A percentile compares a stretch with the other conserved stretches of the same genome.
These are phyloP conservation scores for Apolygus lucorum DNA, from an alignment of 1,140 invertebrate species.

Conservation along the genomic window DNA sequence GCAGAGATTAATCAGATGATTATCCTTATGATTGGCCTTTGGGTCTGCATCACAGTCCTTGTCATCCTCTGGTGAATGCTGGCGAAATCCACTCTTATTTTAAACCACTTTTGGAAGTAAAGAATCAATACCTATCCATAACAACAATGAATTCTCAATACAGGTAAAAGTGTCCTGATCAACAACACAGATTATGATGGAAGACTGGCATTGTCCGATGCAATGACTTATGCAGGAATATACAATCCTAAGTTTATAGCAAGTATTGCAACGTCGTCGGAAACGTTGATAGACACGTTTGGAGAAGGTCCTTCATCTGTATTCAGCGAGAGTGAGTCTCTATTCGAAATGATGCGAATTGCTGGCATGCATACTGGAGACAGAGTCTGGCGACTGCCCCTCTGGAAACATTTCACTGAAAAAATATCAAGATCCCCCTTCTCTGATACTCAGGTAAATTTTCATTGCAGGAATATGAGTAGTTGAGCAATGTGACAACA, in stretches of 20 bases:
- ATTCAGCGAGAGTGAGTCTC: constrained; percentile 46
- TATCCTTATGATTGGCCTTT: too few relatives aligned
- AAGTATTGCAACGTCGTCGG: constrained; percentile 47
- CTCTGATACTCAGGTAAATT: constrained; percentile 9
- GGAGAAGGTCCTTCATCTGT: constrained; percentile 56
- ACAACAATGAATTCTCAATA: too few relatives aligned
- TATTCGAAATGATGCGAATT: constrained; percentile 33
- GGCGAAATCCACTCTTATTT: too few relatives aligned
- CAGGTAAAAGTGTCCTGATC: constrained; percentile 49
- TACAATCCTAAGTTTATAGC: constrained; percentile 47
- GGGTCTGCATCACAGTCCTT: too few relatives aligned
- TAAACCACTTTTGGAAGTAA: too few relatives aligned
- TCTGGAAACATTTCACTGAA: constrained; percentile 44
- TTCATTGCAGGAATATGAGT: too few relatives aligned
- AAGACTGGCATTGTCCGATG: constrained; percentile 52
- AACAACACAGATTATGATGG: constrained; percentile 60
- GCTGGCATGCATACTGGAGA: constrained; percentile 45
- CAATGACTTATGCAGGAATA: constrained; percentile 44
- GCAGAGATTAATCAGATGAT: too few relatives aligned
- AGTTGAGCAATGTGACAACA: too few relatives aligned
- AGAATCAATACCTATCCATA: too few relatives aligned
- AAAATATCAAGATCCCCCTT: constrained; percentile 9
- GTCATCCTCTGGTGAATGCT: too few relatives aligned
- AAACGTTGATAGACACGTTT: constrained; percentile 50
- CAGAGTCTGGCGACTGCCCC: constrained; percentile 49